Conservation (phyloP, 35 echinoderm and acorn worm species). For the Acanthaster planci region DNA sequence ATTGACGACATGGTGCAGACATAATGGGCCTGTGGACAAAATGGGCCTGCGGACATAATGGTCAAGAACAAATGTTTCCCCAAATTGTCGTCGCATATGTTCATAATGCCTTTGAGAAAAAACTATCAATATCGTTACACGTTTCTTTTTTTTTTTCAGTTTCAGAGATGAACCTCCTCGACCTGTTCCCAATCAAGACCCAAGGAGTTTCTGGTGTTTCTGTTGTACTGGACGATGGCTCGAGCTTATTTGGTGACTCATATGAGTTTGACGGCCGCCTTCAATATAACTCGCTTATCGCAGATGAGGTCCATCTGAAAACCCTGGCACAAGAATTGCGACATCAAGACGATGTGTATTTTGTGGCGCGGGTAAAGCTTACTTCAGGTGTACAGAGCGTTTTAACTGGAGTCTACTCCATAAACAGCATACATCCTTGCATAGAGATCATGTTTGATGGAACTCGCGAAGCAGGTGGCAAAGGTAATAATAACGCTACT, state of each 20-base stretch:
- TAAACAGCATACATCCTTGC: not conserved
- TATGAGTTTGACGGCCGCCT: conserved; percentile 2
- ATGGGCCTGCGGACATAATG: too few species aligned
- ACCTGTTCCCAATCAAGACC: not conserved
- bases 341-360: conserved; percentile 9
- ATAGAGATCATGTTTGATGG: conserved; percentile 31
- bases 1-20: too few species aligned
- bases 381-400: conserved; percentile 4
- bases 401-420: conserved; percentile 21
- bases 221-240: not conserved
- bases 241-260: not conserved
- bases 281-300: not conserved
- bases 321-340: conserved; percentile 15
- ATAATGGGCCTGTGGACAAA: too few species aligned
- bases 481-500: not conserved
- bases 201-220: not conserved
- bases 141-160: too few species aligned
- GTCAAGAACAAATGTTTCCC: too few species aligned
- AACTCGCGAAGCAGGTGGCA: not conserved
- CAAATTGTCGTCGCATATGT: too few species aligned
- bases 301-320: conserved; percentile 21
- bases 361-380: conserved; percentile 19
- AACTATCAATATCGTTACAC: too few species aligned
- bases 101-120: too few species aligned
- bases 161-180: conserved; percentile 3